Percentiles rank a stretch among this genome's conserved stretches.
Conservation (phyloP, 2,888 invertebrate species). For the Lamellibrachia satsuma region DNA sequence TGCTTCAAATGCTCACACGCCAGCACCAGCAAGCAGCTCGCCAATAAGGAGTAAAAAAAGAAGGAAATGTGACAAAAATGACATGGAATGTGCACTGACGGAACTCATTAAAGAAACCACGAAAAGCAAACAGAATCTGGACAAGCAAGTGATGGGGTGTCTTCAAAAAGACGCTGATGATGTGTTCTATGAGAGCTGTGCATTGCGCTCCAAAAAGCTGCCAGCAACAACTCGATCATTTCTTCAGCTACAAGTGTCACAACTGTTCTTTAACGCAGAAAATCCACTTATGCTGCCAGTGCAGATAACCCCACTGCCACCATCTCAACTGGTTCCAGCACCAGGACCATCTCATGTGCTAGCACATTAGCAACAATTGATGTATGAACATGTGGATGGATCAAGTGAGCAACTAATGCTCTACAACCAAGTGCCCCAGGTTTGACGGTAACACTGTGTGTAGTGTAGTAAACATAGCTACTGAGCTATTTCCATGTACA, state of each 20-base stretch:
- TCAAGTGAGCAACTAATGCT: neutral
- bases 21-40: neutral
- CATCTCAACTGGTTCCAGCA: neutral
- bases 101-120: neutral
- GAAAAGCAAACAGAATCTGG: neutral
- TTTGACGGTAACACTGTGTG: no score
- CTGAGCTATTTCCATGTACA: no score
- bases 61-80: neutral
- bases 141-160: neutral
- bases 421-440: no score
- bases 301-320: neutral
- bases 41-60: neutral
- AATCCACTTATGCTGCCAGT: neutral
- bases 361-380: neutral
- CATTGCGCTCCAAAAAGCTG: conserved; percentile 22
- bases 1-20: neutral
- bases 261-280: conserved; percentile 25
- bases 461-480: no score
- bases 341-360: neutral
- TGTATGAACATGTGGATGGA: neutral
- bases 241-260: conserved; percentile 20
- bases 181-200: conserved; percentile 23
- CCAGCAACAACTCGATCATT: conserved; percentile 13
- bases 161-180: conserved; percentile 17
- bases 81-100: neutral